Evolutionary conservation across 2,113 vertebrate species (phyloP), one percentile per base, ranked within the genome.

Genomic region (Toxotes chatareus): DNA sequence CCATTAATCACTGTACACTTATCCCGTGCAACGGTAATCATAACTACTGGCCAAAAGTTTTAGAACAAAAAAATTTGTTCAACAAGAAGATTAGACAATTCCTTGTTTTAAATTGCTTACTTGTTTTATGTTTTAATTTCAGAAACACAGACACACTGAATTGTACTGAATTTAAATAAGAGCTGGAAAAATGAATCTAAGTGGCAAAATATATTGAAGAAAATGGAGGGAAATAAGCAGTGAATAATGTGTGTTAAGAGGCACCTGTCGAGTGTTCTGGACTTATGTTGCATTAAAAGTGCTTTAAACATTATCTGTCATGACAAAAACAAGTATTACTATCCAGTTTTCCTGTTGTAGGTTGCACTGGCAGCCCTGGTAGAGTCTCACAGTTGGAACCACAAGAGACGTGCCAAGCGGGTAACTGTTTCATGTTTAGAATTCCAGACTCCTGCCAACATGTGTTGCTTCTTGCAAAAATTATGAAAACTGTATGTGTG

Each of bases 391-490:
- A 7, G 1, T 14, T 27, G 32, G 7, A 17, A 31, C 19, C 0
- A 27, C 55, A 59, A 5, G 1, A 42, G 17, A 0, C 83, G 19
- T 17, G 57, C 7, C 27, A 91, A 93, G 49, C 71, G 71, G 91
- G 95, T 95, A 93, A 85, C 10, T 65, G 42, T 55, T 57, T 8
- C 0, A 23, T 46, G 3, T 75, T 71, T 72, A 1, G 0, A 46
- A 55, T 36, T 55, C 0, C 16, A 68, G 61, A 64, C 2, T n/a
- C 0, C 11, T 46, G 1, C 5, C 9, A 40, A 9, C 74, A 42
- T 17, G 7, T 72, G 46, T 56, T 64, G 11, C 7, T 13, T 44
- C 1, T 0, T 4, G 51, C 5, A 34, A 7, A 16, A 73, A 80
- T 32, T 1, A 1, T 3, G 12, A 8, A 0, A 34, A 19, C 11